Base-by-base conservation (phyloP, 2,888 invertebrate genomes). In the Phlogophora meticulosa region DNA sequence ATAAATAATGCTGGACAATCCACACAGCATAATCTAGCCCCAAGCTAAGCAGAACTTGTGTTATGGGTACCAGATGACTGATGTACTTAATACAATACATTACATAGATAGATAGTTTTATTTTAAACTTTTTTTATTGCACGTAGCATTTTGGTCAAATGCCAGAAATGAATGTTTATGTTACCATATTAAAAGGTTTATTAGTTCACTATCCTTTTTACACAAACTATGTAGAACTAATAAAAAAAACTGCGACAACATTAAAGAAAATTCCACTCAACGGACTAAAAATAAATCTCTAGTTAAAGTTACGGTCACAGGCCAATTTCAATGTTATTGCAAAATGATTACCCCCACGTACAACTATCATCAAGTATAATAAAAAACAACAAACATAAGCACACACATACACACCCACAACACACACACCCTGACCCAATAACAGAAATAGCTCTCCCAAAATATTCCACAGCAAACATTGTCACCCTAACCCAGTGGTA, bases 401-500 rank as follows among this genome's bases (percentile, higher is more conserved):
- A 28, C 28, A 28, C 28, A 28, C 28, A 28, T 28, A 48, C 57
- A 64, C 68, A 66, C 65, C 57, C 57, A 71, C 66, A 51, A 59
- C 38, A 57, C 49, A 56, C 62, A 52, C 67, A 78, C 62, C 88
- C 87, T 90, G 91, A 90, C 90, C 88, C 52, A 79, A 60, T 82
- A 67, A 62, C 57, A 77, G 79, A 82, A 79, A 72, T 68, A 67
- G 40, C 28, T 72, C 45, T 71, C 72, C 81, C 42, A 55, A 78
- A 85, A 78, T 75, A 77, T 81, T 74, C 77, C 66, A 56, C 48
- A 57, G 48, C 62, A 82, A 72, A 62, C 82, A 84, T 83, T 78
- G 94, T 90, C 91, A 90, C 91, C 83, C 85, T 85, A 88, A 11
- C n/a, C 49, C 64, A 61, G 61, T 74, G 80, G 77, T 90, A 87